A percentile compares a stretch with the other conserved stretches of the same genome.
Conservation (phyloP, 2,797 vertebrate species). For the Karalla daura region DNA sequence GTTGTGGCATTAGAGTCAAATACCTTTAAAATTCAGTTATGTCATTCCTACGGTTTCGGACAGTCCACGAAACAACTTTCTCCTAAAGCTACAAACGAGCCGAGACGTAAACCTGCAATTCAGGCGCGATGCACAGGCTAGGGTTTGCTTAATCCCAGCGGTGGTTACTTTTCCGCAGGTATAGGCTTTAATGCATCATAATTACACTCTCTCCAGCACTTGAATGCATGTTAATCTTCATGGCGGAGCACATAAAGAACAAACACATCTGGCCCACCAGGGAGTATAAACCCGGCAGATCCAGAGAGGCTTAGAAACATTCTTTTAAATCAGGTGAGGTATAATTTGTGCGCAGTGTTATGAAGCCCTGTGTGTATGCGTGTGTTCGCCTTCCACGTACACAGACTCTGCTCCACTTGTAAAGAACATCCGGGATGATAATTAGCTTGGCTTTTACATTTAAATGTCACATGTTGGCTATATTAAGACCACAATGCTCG, state of each 20-base stretch:
- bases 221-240: constrained; percentile 32
- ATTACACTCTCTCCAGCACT: constrained; percentile 18
- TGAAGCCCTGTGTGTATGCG: constrained; percentile 12
- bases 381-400: background rate
- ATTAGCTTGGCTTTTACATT: constrained; percentile 68
- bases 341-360: constrained; percentile 40
- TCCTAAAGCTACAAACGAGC: constrained; percentile 10
- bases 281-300: constrained; percentile 15
- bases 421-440: constrained; percentile 70
- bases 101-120: constrained; percentile 19
- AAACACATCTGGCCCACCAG: constrained; percentile 35
- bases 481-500: constrained; percentile 68
- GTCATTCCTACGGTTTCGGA: constrained; percentile 17
- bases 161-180: constrained; percentile 41
- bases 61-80: constrained; percentile 36
- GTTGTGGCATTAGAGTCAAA: constrained; percentile 52
- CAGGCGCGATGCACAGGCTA: background rate
- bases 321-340: constrained; percentile 40
- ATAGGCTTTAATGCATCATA: constrained; percentile 30
- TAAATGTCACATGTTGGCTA: constrained; percentile 76
- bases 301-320: constrained; percentile 18
- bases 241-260: constrained; percentile 9
- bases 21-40: constrained; percentile 36
- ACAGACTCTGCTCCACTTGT: constrained; percentile 35
- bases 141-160: constrained; percentile 16